Evolutionary conservation across 2,797 vertebrate genomes (phyloP).

Genomic region (Poliocrania exsul): DNA sequence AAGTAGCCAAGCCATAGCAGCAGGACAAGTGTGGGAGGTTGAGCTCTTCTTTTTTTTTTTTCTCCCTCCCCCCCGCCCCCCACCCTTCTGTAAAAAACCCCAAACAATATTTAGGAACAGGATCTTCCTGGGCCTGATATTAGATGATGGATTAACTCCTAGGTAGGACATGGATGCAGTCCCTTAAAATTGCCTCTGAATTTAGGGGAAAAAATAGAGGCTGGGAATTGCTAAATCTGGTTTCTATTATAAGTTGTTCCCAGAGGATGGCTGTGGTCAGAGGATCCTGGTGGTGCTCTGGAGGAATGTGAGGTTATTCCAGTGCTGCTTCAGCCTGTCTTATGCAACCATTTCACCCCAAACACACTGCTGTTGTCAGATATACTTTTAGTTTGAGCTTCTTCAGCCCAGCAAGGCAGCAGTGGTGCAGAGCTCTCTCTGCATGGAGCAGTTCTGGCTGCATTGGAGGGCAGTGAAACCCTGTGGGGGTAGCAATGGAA

Average conservation of each 20-base stretch:
- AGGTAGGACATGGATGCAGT: not conserved
- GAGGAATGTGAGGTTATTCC: not conserved
- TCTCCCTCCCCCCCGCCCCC: no score
- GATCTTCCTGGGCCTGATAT: not conserved
- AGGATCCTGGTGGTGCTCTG: rapidly evolving
- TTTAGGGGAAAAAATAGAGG: not conserved
- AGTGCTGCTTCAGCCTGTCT: not conserved
- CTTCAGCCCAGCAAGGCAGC: not conserved
- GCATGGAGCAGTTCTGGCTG: not conserved
- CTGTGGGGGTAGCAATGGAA: not conserved
- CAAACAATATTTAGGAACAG: not conserved
- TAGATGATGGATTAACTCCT: not conserved
- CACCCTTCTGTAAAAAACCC: not conserved
- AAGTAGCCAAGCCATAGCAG: not conserved
- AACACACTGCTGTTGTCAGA: not conserved
- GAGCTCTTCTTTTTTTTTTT: not conserved
- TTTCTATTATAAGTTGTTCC: not conserved
- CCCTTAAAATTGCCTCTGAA: not conserved
- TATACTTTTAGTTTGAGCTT: not conserved
- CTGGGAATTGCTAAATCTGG: not conserved
- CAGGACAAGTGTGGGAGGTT: not conserved
- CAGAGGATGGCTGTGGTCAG: not conserved
- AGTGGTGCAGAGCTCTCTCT: not conserved
- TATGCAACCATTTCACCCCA: not conserved
- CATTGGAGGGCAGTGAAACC: not conserved